Evolutionary conservation across 2,888 invertebrate genomes (phyloP).

Genomic region (Diplazon laetatorius): DNA sequence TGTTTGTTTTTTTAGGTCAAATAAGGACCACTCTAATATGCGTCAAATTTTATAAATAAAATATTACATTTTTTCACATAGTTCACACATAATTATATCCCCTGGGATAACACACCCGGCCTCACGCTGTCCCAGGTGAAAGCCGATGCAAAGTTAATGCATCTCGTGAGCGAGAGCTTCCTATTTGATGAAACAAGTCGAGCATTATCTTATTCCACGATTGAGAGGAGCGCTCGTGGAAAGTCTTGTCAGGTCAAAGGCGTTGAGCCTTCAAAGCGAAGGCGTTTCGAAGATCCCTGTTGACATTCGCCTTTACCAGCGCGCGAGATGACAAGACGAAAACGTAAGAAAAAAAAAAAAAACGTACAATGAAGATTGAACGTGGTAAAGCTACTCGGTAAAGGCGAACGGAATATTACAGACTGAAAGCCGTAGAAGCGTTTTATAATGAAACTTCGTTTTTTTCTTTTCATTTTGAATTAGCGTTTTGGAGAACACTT

Average conservation of each 20-base stretch:
- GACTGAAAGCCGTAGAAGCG: constrained; percentile 49
- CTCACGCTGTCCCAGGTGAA: constrained; percentile 12
- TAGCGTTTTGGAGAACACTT: too few relatives aligned
- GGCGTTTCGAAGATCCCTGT: constrained; percentile 60
- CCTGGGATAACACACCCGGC: too few relatives aligned
- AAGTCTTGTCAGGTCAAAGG: constrained; percentile 53
- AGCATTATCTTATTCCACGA: constrained; percentile 45
- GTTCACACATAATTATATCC: too few relatives aligned
- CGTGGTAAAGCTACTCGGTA: neutral
- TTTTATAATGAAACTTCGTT: constrained; percentile 59
- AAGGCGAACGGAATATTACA: constrained; percentile 25
- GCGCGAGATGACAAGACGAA: constrained; percentile 44
- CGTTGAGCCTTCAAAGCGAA: constrained; percentile 59
- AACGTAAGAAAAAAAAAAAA: constrained; percentile 54
- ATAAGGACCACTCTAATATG: too few relatives aligned
- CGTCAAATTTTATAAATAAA: too few relatives aligned
- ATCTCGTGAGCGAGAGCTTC: constrained; percentile 37
- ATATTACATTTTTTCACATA: too few relatives aligned
- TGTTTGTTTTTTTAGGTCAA: too few relatives aligned
- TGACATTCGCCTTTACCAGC: constrained; percentile 57
- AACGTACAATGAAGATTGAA: constrained; percentile 47
- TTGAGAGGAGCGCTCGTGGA: constrained; percentile 30
- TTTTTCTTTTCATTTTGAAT: constrained; percentile 25
- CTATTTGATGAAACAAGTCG: constrained; percentile 52
- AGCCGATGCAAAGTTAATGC: constrained; percentile 56